These are phyloP conservation scores for Plebejus anna DNA, from an alignment of 2,888 invertebrate species.

Conservation along the genomic window DNA sequence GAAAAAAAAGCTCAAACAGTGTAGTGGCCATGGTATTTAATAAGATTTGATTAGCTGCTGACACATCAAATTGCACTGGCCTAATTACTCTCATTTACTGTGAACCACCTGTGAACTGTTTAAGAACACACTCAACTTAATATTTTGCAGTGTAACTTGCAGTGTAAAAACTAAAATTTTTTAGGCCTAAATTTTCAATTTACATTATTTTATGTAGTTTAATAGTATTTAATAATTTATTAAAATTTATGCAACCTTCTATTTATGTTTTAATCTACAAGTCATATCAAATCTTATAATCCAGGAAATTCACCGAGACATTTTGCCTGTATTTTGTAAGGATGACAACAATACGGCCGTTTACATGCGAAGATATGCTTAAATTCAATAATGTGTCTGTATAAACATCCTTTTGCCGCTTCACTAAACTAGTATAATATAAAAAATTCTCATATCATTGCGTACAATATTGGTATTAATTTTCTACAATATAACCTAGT, in stretches of 20 bases:
- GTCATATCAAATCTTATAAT: neutral
- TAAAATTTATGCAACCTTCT: neutral
- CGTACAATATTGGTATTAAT: neutral
- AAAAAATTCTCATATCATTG: neutral
- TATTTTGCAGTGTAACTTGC: neutral
- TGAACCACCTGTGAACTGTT: no score
- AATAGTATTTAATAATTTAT: neutral
- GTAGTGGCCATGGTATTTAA: no score
- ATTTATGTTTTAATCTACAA: neutral
- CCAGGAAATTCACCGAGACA: neutral
- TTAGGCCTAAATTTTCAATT: neutral
- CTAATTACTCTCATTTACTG: no score
- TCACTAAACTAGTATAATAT: neutral
- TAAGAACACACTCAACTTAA: neutral
- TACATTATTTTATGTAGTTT: neutral
- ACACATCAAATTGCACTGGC: no score
- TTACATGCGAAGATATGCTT: conserved; percentile 96
- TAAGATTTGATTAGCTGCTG: no score
- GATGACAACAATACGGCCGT: conserved; percentile 96
- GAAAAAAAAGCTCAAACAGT: neutral
- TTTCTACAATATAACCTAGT: neutral
- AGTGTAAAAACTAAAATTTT: neutral
- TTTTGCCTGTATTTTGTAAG: conserved; percentile 42
- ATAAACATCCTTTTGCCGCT: conserved; percentile 25
- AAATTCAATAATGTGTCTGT: conserved; percentile 97